Evolutionary conservation across 2,888 invertebrate genomes (phyloP).

Genomic region (Danaus chrysippus): DNA sequence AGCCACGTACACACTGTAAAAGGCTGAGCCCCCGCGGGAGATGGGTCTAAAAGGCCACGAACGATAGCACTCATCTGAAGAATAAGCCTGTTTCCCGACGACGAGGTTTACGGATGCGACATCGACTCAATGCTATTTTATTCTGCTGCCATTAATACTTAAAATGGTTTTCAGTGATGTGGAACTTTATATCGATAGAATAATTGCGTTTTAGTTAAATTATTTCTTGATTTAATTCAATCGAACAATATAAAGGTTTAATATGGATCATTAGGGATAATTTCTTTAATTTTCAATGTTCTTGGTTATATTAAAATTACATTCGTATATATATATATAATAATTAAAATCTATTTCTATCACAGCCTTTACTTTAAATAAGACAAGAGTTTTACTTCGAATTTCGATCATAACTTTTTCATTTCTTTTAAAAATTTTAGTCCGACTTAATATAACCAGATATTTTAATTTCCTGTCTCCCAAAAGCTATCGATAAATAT

Average conservation of each 20-base stretch:
- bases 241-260: not conserved
- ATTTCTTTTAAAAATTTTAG: too few species aligned
- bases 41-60: constrained; percentile 64
- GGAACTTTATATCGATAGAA: constrained; percentile 9
- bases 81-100: constrained; percentile 78
- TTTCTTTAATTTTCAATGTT: too few species aligned
- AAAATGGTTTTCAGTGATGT: constrained; percentile 55
- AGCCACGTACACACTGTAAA: constrained; percentile 70
- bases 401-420: too few species aligned
- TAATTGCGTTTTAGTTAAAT: not conserved
- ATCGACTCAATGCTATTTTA: constrained; percentile 76
- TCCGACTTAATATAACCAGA: too few species aligned
- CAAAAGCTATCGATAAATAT: constrained; percentile 1
- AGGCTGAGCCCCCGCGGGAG: constrained; percentile 70
- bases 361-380: too few species aligned
- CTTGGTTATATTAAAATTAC: too few species aligned
- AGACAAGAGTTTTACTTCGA: too few species aligned
- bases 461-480: too few species aligned
- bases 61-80: constrained; percentile 73
- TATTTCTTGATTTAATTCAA: constrained; percentile 9
- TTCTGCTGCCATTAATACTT: constrained; percentile 77
- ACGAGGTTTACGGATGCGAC: constrained; percentile 72
- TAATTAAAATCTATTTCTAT: too few species aligned
- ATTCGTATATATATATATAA: too few species aligned
- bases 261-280: too few species aligned